Percentiles rank a stretch among this genome's conserved stretches.
Conservation (phyloP, 2,888 invertebrate genomes). For the Atrina japonica region DNA sequence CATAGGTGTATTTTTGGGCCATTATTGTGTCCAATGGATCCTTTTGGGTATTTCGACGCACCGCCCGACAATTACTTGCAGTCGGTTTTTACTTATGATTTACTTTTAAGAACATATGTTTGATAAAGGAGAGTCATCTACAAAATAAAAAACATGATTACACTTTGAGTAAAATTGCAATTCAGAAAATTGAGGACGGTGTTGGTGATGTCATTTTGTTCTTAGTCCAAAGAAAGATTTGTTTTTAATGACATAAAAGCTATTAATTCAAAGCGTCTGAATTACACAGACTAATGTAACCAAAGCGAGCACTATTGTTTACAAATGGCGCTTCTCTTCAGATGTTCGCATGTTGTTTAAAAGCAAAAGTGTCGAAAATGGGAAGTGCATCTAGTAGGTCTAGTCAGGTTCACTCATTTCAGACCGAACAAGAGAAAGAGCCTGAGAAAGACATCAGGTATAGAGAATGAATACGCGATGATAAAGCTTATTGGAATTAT, state of each 20-base stretch:
- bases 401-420: conserved; percentile 45
- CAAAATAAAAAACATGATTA: too few relatives aligned
- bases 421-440: conserved; percentile 21
- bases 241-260: too few relatives aligned
- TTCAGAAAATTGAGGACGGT: too few relatives aligned
- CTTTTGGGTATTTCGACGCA: too few relatives aligned
- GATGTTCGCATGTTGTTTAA: not conserved
- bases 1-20: too few relatives aligned
- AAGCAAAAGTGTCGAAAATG: conserved; percentile 18
- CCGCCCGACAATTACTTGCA: too few relatives aligned
- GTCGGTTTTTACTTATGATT: too few relatives aligned
- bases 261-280: conserved; percentile 2
- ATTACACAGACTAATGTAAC: not conserved
- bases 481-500: not conserved
- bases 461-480: not conserved
- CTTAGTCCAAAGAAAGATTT: too few relatives aligned
- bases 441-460: conserved; percentile 12
- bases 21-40: too few relatives aligned
- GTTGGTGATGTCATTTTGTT: not conserved
- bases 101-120: too few relatives aligned
- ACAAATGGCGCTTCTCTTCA: conserved; percentile 36
- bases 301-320: conserved; percentile 29
- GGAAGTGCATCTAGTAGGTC: conserved; percentile 41
- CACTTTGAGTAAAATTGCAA: too few relatives aligned
- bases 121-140: too few relatives aligned